Base-by-base conservation (phyloP, 2,113 vertebrate species). In the Blennius ocellaris region DNA sequence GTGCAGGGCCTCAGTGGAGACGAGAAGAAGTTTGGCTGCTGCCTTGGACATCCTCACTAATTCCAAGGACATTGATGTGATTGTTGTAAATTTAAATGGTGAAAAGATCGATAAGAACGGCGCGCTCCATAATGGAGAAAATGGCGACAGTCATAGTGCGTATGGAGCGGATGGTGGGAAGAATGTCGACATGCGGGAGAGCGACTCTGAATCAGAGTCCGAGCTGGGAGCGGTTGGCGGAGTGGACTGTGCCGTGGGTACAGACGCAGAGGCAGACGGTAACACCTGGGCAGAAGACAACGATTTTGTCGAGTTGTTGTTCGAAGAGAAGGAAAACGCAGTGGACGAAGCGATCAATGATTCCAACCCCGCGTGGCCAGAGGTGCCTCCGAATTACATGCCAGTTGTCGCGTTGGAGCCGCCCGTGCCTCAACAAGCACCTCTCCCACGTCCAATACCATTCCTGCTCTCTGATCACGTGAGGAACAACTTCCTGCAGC, bases 21-120 rank as follows among this genome's bases (percentile, higher is more conserved):
- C 96, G 0, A 97, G 94, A 59, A 95, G 96, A 84, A 99, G 94
- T 89, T 95, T 99, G 84, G 96, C 95, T 57, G 97, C 93, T 54
- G 97, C 97, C 73, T 90, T 99, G 81, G 97, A 98, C 87, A 96
- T 99, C 79, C 89, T 99, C 80, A 93, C 94, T 72, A 96, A 93
- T 61, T 95, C 96, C 76, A 95, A 93, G 87, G 96, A 96, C 65
- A 94, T 96, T 16, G 93, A 94, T 44, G 92, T 93, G 72, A 92
- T 97, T 76, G 95, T 91, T 88, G 92, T 94, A 65, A 94, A 91
- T 84, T 82, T 94, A 38, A 83, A 91, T 10, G 80, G 86, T 57
- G 94, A 92, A 52, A 89, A 93, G 47, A 55, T 71, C 38, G 93
- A 94, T 61, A 86, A 82, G 67, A 95, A 92, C 51, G 94, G 93